phyloP scores from a whole-genome alignment of 2,797 vertebrate species.

The Dallia pectoralis region DNA sequence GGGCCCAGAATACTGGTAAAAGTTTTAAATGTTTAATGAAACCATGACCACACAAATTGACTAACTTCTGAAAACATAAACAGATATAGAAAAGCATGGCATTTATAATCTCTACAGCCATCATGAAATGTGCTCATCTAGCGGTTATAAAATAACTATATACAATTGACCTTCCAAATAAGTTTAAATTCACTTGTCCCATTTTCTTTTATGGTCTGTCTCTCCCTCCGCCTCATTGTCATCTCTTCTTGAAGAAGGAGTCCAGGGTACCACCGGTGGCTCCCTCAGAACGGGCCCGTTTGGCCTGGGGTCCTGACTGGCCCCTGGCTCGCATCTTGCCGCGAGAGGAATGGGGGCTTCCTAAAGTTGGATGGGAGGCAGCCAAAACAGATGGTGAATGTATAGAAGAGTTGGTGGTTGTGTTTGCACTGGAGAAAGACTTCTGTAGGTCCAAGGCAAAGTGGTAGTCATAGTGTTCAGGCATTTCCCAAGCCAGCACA shows the following conservation, averaged over 20 bases:
- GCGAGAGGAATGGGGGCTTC: constrained; percentile 22
- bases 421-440: constrained; percentile 71
- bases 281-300: constrained; percentile 72
- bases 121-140: not conserved
- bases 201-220: not conserved
- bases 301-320: constrained; percentile 71
- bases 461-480: constrained; percentile 92
- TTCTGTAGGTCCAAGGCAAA: constrained; percentile 91
- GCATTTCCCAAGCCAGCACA: constrained; percentile 87
- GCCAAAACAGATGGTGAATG: constrained; percentile 14
- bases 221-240: constrained; percentile 14
- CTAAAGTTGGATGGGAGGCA: constrained; percentile 44
- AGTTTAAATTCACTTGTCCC: not conserved
- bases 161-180: not conserved
- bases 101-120: not conserved
- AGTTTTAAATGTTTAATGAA: not conserved
- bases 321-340: constrained; percentile 77
- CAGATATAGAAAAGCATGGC: not conserved
- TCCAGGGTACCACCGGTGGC: constrained; percentile 77
- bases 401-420: constrained; percentile 28
- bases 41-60: constrained; percentile 4
- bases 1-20: not conserved
- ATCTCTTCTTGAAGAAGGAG: constrained; percentile 85
- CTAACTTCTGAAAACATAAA: not conserved
- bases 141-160: not conserved